Conservation (phyloP, 2,888 invertebrate genomes). For the Sipha maydis region DNA sequence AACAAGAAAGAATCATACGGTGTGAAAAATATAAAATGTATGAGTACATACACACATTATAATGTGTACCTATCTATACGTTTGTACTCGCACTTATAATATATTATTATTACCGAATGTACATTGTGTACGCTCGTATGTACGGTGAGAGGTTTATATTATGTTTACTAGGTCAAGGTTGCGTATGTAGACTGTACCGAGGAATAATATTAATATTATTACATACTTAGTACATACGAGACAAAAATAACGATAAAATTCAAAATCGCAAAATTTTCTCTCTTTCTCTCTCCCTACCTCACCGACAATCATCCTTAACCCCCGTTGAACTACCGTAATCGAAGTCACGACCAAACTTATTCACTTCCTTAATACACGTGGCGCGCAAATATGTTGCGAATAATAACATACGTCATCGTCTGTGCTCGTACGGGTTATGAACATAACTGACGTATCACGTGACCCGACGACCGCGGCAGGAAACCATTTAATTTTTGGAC, state of each 20-base stretch:
- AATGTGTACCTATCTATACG: background rate
- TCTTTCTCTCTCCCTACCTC: background rate
- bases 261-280: background rate
- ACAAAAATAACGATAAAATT: background rate
- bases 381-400: too few species aligned
- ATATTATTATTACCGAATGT: background rate
- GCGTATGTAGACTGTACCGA: background rate
- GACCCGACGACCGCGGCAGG: background rate
- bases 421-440: background rate
- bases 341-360: conserved; percentile 16
- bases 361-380: conserved; percentile 3
- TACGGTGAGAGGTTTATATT: background rate
- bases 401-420: background rate
- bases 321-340: background rate
- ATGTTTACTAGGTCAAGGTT: conserved; percentile 3
- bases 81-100: background rate
- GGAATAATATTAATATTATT: background rate
- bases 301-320: background rate
- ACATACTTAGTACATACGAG: background rate
- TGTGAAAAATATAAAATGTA: background rate
- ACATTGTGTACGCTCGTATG: background rate
- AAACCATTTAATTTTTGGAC: too few species aligned
- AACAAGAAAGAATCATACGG: background rate
- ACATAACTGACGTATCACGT: too few species aligned
- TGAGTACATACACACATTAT: background rate